phyloP scores from a whole-genome alignment of 2,113 vertebrate species.

The Planiliza haematocheilus region DNA sequence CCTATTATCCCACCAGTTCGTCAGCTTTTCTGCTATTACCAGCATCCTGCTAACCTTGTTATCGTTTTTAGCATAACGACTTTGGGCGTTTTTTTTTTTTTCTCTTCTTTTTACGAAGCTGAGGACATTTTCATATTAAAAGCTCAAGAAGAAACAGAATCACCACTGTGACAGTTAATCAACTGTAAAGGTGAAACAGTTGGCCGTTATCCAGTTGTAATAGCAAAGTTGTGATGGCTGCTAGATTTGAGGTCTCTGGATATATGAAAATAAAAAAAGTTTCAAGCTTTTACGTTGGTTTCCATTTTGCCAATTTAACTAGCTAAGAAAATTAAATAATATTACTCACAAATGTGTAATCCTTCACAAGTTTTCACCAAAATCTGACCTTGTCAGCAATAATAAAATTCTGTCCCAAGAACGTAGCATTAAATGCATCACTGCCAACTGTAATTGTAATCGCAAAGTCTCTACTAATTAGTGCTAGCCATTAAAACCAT shows the following conservation, averaged over 20 bases:
- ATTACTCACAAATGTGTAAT: too few species aligned
- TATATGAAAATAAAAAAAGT: not conserved
- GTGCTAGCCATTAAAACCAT: constrained; percentile 15
- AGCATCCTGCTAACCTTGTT: too few species aligned
- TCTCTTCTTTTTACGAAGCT: not conserved
- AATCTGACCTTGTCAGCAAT: constrained; percentile 6
- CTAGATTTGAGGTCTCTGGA: not conserved
- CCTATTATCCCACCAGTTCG: too few species aligned
- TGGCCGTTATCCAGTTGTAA: not conserved
- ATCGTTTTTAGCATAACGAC: not conserved
- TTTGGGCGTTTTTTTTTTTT: not conserved
- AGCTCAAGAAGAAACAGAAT: not conserved
- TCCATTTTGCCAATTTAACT: not conserved
- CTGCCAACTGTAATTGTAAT: constrained; percentile 34
- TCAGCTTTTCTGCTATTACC: too few species aligned
- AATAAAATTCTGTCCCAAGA: constrained; percentile 13
- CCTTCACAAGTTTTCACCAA: not conserved
- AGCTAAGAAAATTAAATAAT: too few species aligned
- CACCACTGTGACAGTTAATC: not conserved
- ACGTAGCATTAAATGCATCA: constrained; percentile 39
- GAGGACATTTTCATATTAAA: not conserved
- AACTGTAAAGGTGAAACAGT: too few species aligned
- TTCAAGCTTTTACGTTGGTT: not conserved
- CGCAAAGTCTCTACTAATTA: constrained; percentile 45
- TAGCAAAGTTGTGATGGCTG: not conserved